Evolutionary conservation across 2,888 invertebrate genomes (phyloP).

Genomic region (Galerucella calmariensis): DNA sequence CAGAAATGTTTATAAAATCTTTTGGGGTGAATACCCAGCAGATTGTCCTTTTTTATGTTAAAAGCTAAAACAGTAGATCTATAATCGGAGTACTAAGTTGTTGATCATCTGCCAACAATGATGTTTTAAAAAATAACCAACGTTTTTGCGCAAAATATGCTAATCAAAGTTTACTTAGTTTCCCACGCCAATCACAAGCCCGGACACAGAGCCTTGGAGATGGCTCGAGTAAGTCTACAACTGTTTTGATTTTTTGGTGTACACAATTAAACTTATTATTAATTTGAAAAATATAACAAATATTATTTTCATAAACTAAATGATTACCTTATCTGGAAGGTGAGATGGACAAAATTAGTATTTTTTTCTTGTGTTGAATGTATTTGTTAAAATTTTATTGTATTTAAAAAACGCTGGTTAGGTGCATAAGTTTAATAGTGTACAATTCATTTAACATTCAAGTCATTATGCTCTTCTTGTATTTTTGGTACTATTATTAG

Average conservation of each 20-base stretch:
- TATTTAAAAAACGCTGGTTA: not conserved
- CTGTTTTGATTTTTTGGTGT: slow-evolving; percentile 22
- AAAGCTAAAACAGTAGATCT: no score
- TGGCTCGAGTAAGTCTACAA: slow-evolving; percentile 83
- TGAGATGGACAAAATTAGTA: no score
- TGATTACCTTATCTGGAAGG: no score
- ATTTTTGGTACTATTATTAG: not conserved
- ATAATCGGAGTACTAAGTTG: not conserved
- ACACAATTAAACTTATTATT: slow-evolving; percentile 1
- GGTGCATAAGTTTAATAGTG: not conserved
- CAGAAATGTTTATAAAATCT: no score
- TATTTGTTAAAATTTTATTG: not conserved
- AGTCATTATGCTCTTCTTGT: not conserved
- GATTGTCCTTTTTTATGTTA: no score
- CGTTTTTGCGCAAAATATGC: slow-evolving; percentile 31
- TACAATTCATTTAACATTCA: not conserved
- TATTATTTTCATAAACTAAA: not conserved
- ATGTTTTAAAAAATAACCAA: not conserved
- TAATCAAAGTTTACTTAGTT: slow-evolving; percentile 72
- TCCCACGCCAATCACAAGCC: slow-evolving; percentile 88
- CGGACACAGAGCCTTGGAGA: slow-evolving; percentile 90
- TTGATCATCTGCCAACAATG: slow-evolving; percentile 16
- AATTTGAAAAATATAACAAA: not conserved
- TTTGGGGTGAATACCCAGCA: no score
- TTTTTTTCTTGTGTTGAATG: not conserved